A percentile compares a stretch with the other conserved stretches of the same genome.
Conservation (phyloP, 2,113 vertebrate genomes). For the Notiomystis cincta region DNA sequence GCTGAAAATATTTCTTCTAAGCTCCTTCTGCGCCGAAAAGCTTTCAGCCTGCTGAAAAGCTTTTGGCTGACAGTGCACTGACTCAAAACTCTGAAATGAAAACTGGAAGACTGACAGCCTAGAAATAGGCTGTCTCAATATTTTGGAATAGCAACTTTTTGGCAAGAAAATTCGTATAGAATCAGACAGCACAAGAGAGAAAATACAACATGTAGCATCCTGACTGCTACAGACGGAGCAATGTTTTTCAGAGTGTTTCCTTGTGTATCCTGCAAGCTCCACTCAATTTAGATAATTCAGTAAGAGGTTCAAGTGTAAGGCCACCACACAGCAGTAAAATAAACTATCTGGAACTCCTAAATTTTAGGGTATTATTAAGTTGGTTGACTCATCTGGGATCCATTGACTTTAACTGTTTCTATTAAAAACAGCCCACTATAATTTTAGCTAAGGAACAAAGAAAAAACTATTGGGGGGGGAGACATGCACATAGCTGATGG, state of each 20-base stretch:
- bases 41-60: conserved; percentile 10
- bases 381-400: conserved; percentile 3
- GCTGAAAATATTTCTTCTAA: neutral
- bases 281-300: neutral
- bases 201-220: neutral
- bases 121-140: conserved; percentile 42
- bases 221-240: neutral
- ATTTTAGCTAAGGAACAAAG: neutral
- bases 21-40: neutral
- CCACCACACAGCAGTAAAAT: neutral
- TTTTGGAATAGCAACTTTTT: conserved; percentile 27
- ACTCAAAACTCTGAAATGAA: conserved; percentile 39
- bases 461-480: neutral
- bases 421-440: neutral
- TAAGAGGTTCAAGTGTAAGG: neutral
- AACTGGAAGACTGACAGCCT: conserved; percentile 39
- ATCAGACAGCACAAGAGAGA: neutral
- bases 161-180: conserved; percentile 1
- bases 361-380: neutral
- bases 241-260: neutral
- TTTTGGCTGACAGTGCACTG: conserved; percentile 18
- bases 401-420: neutral
- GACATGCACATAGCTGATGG: neutral
- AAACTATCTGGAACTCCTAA: neutral
- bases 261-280: neutral